Percentiles rank a stretch among this genome's conserved stretches.
Evolutionary conservation across 2,888 invertebrate species (phyloP).

Genomic region (Aromia moschata): DNA sequence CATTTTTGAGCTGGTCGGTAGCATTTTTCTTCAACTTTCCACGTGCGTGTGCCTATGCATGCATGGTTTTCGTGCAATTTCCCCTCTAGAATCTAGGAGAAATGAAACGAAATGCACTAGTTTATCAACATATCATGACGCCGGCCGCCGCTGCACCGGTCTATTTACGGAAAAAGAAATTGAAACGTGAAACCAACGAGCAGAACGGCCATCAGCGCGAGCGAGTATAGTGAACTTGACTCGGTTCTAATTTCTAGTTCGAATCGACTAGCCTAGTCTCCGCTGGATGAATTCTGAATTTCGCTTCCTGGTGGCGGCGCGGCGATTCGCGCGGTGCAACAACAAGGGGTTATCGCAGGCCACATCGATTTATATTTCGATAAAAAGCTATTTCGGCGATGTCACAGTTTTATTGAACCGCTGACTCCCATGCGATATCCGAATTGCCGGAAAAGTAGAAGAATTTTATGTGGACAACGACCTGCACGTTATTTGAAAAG

Average conservation of each 20-base stretch:
- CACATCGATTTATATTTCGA: conserved; percentile 3
- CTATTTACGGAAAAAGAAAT: conserved; percentile 54
- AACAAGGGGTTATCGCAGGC: conserved; percentile 9
- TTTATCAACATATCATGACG: conserved; percentile 28
- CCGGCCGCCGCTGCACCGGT: conserved; percentile 37
- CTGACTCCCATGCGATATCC: neutral
- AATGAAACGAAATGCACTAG: conserved; percentile 32
- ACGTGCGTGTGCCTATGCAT: conserved; percentile 1
- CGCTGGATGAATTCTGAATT: conserved; percentile 14
- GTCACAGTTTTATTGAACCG: neutral
- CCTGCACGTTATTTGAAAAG: too few species aligned
- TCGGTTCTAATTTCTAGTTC: conserved; percentile 25
- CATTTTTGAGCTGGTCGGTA: neutral
- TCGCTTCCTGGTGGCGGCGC: conserved; percentile 10
- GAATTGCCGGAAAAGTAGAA: neutral
- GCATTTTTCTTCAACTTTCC: neutral
- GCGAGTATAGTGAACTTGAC: conserved; percentile 28
- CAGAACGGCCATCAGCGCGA: conserved; percentile 39
- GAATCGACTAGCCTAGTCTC: conserved; percentile 22
- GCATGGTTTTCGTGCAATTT: neutral
- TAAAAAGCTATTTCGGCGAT: conserved; percentile 3
- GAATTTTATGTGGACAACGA: too few species aligned
- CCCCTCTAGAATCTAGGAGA: conserved; percentile 18
- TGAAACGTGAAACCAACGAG: conserved; percentile 49
- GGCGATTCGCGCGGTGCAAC: neutral